These are phyloP conservation scores for Gallinago paraguaiae DNA, from an alignment of 2,113 vertebrate genomes.

Conservation along the genomic window DNA sequence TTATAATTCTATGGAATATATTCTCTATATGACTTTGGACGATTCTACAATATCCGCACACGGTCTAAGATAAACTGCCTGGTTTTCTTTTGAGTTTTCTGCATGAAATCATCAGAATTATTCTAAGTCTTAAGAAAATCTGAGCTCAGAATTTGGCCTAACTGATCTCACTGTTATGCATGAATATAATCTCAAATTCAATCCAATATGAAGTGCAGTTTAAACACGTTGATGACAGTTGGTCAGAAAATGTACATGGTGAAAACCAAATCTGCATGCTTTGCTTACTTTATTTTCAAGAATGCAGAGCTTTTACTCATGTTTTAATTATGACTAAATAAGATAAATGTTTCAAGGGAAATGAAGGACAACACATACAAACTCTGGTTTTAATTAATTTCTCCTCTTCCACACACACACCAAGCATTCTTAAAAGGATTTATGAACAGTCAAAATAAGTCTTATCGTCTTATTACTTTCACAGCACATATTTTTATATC, in stretches of 20 bases:
- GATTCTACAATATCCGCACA: background rate
- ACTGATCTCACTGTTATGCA: background rate
- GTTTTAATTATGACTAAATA: conserved; percentile 9
- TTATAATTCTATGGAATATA: background rate
- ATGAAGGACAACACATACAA: background rate
- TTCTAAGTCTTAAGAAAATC: background rate
- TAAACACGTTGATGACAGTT: background rate
- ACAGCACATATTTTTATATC: background rate
- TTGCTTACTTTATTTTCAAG: background rate
- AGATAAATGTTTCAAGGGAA: background rate
- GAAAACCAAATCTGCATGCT: background rate
- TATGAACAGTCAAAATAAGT: background rate
- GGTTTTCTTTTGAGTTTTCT: background rate
- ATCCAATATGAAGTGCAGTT: background rate
- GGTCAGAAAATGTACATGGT: background rate
- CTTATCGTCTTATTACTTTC: background rate
- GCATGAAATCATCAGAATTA: background rate
- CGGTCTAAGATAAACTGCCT: background rate
- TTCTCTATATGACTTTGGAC: background rate
- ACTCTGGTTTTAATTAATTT: background rate
- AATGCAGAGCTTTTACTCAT: background rate
- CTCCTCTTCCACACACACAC: background rate
- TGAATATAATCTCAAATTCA: background rate
- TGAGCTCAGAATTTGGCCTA: background rate
- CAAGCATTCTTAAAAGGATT: background rate